phyloP scores from a whole-genome alignment of 1,140 invertebrate species.

The Drosophila nebulosa region DNA sequence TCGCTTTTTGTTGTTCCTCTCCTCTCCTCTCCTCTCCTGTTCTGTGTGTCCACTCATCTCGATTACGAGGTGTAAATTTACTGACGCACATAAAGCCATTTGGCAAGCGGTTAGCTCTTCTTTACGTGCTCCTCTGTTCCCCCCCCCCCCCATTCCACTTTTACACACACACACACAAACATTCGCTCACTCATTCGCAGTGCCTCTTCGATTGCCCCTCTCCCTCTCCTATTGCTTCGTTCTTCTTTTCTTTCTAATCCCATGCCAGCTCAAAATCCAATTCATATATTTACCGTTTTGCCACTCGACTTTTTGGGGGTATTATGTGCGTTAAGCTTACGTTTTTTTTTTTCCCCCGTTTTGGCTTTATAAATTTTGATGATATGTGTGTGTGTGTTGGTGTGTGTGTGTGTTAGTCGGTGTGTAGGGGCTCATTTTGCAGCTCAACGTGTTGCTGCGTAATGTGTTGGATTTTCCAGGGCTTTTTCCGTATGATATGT shows the following conservation, averaged over 20 bases:
- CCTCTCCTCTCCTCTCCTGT: too few species aligned
- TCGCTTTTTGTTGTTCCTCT: slow-evolving; percentile 3
- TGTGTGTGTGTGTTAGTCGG: slow-evolving; percentile 43
- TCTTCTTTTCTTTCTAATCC: slow-evolving; percentile 21
- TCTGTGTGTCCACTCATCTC: slow-evolving; percentile 65
- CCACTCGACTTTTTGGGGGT: slow-evolving; percentile 50
- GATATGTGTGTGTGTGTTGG: slow-evolving; percentile 30
- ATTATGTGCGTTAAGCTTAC: slow-evolving; percentile 65
- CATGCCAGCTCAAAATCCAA: slow-evolving; percentile 66
- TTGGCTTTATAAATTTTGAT: slow-evolving; percentile 73
- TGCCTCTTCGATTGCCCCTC: neutral
- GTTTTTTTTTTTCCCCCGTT: slow-evolving; percentile 11
- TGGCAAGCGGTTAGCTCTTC: slow-evolving; percentile 30
- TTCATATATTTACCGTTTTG: slow-evolving; percentile 76
- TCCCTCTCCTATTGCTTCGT: slow-evolving; percentile 1
- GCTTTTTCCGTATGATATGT: slow-evolving; percentile 15
- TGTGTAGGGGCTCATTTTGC: slow-evolving; percentile 31
- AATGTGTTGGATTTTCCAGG: slow-evolving; percentile 39
- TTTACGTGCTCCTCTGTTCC: neutral
- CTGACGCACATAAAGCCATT: slow-evolving; percentile 76
- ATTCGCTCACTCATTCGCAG: neutral
- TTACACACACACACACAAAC: neutral
- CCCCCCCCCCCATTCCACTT: neutral
- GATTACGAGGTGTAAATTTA: slow-evolving; percentile 79
- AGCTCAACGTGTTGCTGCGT: slow-evolving; percentile 56